Base-by-base conservation (phyloP, 2,113 vertebrate species). In the Myrmophylax atrothorax region DNA sequence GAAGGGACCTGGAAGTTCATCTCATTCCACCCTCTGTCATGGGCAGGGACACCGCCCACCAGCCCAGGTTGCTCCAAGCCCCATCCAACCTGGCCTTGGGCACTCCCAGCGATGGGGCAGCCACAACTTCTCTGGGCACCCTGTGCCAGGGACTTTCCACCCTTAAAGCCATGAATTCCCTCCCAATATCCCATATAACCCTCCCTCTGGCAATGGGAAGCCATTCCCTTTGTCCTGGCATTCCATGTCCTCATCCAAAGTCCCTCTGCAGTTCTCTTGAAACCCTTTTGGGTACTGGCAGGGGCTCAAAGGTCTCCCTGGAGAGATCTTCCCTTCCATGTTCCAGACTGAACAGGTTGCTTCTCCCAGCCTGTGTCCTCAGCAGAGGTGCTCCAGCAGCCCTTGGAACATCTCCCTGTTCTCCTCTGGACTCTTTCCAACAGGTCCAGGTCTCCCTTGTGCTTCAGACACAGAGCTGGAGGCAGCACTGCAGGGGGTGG, bases 61-160 rank as follows among this genome's bases (percentile, higher is more conserved):
- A 3, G 4, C 40, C 52, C 70, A 74, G 70, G 31, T 0, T 13
- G 10, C 35, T 63, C 23, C 42, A 37, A 23, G 42, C 14, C 29
- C 25, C 1, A 0, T 37, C 42, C 29, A 42, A 0, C 37, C 46
- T n/a, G 22, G 7, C 17, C 35, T 52, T 33, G 75, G 29, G 10
- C 47, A 42, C 37, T 63, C 4, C 10, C 37, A n/a, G 59, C 24
- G 47, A 52, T 66, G 55, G 26, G 26, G 14, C 56, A 60, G 26
- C n/a, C 50, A 33, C 58, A 77, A 44, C 56, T 77, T 14, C 44
- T 50, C 58, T 77, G 44, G 20, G n/a, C 14, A 38, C 4, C 56
- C 74, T 62, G 40, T 15, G 26, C 50, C 11, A 7, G 33, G 12
- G 3, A 33, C 14, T 60, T 2, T 0, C 9, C 26, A 10, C 3